A percentile compares a stretch with the other conserved stretches of the same genome.
Evolutionary conservation across 23 tunicate species (phyloP).

Genomic region (Halocynthia roretzi): DNA sequence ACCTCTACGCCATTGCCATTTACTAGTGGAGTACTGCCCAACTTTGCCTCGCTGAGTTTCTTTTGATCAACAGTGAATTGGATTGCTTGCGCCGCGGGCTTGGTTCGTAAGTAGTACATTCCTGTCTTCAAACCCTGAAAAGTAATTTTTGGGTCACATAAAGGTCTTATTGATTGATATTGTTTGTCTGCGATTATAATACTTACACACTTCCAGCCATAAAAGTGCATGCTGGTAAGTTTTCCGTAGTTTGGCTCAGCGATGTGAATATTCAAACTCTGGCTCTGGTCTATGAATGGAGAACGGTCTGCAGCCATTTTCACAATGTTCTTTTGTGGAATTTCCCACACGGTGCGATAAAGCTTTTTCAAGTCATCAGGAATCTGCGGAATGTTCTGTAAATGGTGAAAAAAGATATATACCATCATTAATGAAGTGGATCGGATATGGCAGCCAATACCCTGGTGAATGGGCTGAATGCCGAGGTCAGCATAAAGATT

Average conservation of each 20-base stretch:
- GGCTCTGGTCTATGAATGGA: conserved; percentile 94
- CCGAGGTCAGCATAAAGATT: too few relatives aligned
- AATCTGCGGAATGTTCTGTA: conserved; percentile 73
- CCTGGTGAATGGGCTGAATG: too few relatives aligned
- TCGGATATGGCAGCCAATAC: too few relatives aligned
- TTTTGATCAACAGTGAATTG: conserved; percentile 95
- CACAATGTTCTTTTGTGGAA: conserved; percentile 88
- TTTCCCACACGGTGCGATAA: conserved; percentile 99
- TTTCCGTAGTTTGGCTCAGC: conserved; percentile 93
- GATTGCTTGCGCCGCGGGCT: conserved; percentile 98
- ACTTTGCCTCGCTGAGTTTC: conserved; percentile 45
- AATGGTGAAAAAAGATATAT: neutral
- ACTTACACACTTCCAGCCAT: conserved; percentile 91
- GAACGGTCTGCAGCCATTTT: conserved; percentile 99
- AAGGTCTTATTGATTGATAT: neutral
- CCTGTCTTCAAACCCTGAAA: conserved; percentile 94
- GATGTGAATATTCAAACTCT: conserved; percentile 94
- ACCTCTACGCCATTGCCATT: conserved; percentile 9
- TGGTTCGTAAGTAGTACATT: conserved; percentile 94
- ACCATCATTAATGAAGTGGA: neutral
- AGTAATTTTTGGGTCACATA: neutral
- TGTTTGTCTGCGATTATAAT: neutral
- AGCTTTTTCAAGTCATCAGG: conserved; percentile 69
- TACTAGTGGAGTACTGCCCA: neutral
- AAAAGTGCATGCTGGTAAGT: conserved; percentile 98